Evolutionary conservation across 2,888 invertebrate genomes (phyloP).

Genomic region (Dicyrtoma fusca): DNA sequence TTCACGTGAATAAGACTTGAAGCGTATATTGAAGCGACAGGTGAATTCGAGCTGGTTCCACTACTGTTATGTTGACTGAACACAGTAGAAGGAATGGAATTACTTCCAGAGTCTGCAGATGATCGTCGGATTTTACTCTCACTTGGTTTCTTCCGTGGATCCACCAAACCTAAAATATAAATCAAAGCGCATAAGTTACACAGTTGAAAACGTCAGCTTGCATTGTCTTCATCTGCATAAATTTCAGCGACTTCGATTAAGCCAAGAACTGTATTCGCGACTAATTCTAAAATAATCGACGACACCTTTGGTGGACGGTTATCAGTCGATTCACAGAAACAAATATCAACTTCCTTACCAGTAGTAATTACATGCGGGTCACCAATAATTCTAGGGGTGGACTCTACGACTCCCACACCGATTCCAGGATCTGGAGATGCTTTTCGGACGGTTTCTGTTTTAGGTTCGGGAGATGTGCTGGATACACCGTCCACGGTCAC

Average conservation of each 20-base stretch:
- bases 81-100: slow-evolving; percentile 20
- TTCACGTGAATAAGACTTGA: slow-evolving; percentile 13
- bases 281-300: background rate
- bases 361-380: slow-evolving; percentile 42
- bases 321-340: background rate
- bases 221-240: too few species aligned
- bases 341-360: slow-evolving; percentile 29
- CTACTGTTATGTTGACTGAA: slow-evolving; percentile 15
- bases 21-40: slow-evolving; percentile 10
- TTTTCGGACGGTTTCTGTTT: slow-evolving; percentile 55
- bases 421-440: slow-evolving; percentile 55
- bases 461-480: slow-evolving; percentile 56
- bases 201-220: too few species aligned
- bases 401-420: slow-evolving; percentile 41
- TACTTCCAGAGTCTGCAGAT: slow-evolving; percentile 55
- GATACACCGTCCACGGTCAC: slow-evolving; percentile 53
- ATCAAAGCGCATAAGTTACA: too few species aligned
- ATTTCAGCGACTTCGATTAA: too few species aligned
- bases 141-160: slow-evolving; percentile 48
- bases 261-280: background rate
- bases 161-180: slow-evolving; percentile 31
- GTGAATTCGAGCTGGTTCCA: slow-evolving; percentile 11
- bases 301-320: background rate
- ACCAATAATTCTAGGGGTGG: slow-evolving; percentile 28
- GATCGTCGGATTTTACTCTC: slow-evolving; percentile 53